Base-by-base conservation (phyloP, 2,113 vertebrate genomes). In the Pelobates fuscus region DNA sequence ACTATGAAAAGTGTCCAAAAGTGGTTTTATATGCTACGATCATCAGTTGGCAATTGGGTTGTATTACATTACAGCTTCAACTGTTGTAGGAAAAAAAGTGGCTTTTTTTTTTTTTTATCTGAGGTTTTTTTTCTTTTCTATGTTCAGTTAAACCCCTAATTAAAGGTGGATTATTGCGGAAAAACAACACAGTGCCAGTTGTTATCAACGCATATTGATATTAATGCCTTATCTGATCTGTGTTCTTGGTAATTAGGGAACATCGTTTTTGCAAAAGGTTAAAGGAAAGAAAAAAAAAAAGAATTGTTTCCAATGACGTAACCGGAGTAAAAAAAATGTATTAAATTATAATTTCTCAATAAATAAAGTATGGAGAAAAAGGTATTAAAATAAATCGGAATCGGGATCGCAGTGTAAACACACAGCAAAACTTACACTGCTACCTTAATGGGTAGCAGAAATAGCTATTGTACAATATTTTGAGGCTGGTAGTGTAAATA, bases 111-210 rank as follows among this genome's bases (percentile, higher is more conserved):
- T 17, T 21, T 55, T 11, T 21, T 20, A 23, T 55, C 15, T 20
- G 27, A 30, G 27, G 60, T 21, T 63, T 63, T 32, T 21, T 52
- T 10, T 52, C 14, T 41, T 55, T 3, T 10, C 32, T 37, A 37
- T 23, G 52, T 55, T 55, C 21, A n/a, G 8, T 63, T 20, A 63
- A 63, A 63, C 29, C 60, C 60, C 60, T 37, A 37, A 63, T 63
- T 63, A 63, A 63, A 63, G 29, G 18, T 30, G 60, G 60, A 63
- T 63, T 63, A 63, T 26, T 12, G 7, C 15, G 18, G n/a, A 63
- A 63, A 30, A 63, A 32, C 11, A 23, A 37, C 27, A 63, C 18
- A 63, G 25, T 29, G 18, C 44, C 25, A 57, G 58, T 61, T 61
- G 26, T 27, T 61, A 25, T 29, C 24, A 30, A 12, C 58, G 26